A percentile compares a stretch with the other conserved stretches of the same genome.
phyloP scores from a whole-genome alignment of 2,797 vertebrate species.

The Epinephelus coioides region DNA sequence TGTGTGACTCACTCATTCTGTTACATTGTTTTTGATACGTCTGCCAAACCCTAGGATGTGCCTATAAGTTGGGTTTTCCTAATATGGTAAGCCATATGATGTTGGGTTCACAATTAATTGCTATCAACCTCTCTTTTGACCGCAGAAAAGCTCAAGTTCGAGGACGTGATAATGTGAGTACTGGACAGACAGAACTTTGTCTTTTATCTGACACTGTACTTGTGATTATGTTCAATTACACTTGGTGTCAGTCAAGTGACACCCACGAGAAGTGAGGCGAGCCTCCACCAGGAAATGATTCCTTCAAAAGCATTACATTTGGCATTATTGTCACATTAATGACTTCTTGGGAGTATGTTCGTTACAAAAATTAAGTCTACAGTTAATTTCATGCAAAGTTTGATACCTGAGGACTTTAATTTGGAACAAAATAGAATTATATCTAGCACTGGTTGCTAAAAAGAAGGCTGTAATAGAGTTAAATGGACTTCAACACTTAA shows the following conservation, averaged over 20 bases:
- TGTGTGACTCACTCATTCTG: neutral
- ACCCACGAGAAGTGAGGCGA: neutral
- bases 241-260: conserved; percentile 6
- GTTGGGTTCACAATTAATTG: neutral
- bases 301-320: neutral
- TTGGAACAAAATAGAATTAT: neutral
- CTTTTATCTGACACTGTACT: neutral
- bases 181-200: neutral
- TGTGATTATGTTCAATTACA: conserved; percentile 16
- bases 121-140: neutral
- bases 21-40: neutral
- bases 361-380: neutral
- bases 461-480: neutral
- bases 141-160: neutral
- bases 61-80: neutral
- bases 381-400: neutral
- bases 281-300: neutral
- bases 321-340: neutral
- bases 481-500: neutral
- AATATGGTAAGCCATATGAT: neutral
- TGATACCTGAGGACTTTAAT: neutral
- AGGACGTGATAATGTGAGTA: neutral
- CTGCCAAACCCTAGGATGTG: neutral
- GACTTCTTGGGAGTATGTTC: neutral
- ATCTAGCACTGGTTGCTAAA: neutral